Percentiles rank a stretch among this genome's conserved stretches.
Evolutionary conservation across 2,888 invertebrate species (phyloP).

Genomic region (Parnassius smintheus): DNA sequence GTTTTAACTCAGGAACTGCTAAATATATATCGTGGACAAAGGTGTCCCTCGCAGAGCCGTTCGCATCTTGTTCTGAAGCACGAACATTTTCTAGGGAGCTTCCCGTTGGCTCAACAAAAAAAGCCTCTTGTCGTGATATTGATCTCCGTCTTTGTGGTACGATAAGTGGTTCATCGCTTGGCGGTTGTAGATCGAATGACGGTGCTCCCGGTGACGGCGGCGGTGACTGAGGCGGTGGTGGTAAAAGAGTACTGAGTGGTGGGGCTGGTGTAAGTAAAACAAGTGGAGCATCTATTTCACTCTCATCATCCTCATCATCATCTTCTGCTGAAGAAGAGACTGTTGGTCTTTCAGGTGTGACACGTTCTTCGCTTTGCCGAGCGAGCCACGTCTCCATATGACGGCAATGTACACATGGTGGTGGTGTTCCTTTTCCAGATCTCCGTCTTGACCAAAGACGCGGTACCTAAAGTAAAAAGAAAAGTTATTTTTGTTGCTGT

Average conservation of each 20-base stretch:
- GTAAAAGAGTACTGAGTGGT: constrained; percentile 56
- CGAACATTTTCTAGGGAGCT: constrained; percentile 87
- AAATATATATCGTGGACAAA: constrained; percentile 87
- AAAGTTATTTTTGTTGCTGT: background rate
- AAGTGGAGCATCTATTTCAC: constrained; percentile 74
- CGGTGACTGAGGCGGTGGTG: constrained; percentile 65
- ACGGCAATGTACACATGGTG: constrained; percentile 88
- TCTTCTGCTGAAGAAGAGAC: constrained; percentile 71
- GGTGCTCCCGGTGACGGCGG: constrained; percentile 79
- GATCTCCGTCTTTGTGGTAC: constrained; percentile 84
- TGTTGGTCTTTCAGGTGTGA: constrained; percentile 61
- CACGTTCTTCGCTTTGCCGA: constrained; percentile 68
- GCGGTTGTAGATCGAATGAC: constrained; percentile 81
- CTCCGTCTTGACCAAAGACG: constrained; percentile 84
- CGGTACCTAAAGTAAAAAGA: constrained; percentile 71
- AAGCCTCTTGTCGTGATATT: constrained; percentile 90
- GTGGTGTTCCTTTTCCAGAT: constrained; percentile 84
- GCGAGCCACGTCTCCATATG: constrained; percentile 88
- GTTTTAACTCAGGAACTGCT: constrained; percentile 90
- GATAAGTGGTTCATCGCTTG: constrained; percentile 66
- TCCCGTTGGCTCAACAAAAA: constrained; percentile 88
- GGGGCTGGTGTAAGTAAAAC: constrained; percentile 84
- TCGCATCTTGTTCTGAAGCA: constrained; percentile 69
- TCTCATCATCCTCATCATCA: constrained; percentile 73
- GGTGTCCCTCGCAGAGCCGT: constrained; percentile 55